A percentile compares a stretch with the other conserved stretches of the same genome.
phyloP scores from a whole-genome alignment of 2,113 vertebrate species.

The Fregata magnificens region DNA sequence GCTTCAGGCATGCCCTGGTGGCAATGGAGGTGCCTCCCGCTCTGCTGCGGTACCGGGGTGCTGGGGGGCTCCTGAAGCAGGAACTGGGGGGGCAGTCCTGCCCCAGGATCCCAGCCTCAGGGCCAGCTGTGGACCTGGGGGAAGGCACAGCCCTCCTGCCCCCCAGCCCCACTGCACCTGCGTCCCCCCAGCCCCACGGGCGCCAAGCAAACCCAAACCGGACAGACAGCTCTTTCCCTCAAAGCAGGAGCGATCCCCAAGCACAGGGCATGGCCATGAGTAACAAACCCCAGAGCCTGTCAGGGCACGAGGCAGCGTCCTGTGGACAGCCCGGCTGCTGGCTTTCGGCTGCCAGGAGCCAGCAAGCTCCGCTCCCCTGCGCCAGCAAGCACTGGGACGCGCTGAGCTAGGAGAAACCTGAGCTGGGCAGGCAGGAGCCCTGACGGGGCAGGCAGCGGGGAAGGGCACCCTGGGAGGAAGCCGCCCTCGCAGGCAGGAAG shows the following conservation, averaged over 20 bases:
- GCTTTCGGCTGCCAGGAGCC: not conserved
- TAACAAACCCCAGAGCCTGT: conserved; percentile 26
- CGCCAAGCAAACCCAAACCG: not conserved
- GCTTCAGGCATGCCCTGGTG: accelerated
- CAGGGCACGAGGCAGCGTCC: not conserved
- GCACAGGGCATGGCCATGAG: not conserved
- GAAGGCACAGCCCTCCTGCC: accelerated
- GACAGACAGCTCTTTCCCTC: conserved; percentile 1
- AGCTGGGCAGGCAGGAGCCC: not conserved
- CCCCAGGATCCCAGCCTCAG: not conserved
- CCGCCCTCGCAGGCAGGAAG: not conserved
- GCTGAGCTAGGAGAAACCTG: not conserved
- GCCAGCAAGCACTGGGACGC: accelerated
- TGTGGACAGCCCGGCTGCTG: not conserved
- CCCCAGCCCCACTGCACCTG: not conserved
- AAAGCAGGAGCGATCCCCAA: not conserved
- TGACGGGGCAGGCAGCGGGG: accelerated
- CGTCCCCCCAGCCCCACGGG: not conserved
- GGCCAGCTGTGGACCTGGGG: not conserved
- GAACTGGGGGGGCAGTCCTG: accelerated
- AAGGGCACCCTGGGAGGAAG: not conserved
- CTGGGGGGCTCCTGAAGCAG: not conserved
- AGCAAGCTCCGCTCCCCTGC: not conserved
- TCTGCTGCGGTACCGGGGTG: accelerated
- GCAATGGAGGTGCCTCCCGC: accelerated